Percentiles rank a stretch among this genome's conserved stretches.
phyloP scores from a whole-genome alignment of 2,888 invertebrate species.

The Sabatieria punctata region DNA sequence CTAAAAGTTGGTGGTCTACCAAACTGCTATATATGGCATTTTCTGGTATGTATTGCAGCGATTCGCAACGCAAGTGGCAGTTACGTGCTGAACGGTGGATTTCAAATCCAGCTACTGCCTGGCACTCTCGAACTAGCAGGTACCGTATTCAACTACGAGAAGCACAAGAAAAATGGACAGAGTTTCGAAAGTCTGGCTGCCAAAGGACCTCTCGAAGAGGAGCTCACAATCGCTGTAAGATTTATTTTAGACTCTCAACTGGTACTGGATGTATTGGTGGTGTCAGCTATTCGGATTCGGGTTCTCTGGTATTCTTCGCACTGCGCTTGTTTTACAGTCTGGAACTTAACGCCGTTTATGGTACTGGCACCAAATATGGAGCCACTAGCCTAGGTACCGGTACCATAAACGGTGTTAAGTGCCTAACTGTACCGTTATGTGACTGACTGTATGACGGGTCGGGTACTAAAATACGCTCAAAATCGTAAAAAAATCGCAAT shows the following conservation, averaged over 20 bases:
- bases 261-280: too few species aligned
- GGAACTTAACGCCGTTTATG: too few species aligned
- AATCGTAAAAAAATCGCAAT: too few species aligned
- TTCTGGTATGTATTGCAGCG: constrained; percentile 43
- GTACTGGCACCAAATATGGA: too few species aligned
- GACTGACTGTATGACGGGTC: too few species aligned
- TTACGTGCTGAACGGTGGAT: constrained; percentile 83
- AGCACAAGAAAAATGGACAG: constrained; percentile 58
- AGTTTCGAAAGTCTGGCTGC: constrained; percentile 67
- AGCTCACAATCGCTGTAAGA: constrained; percentile 64
- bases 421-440: too few species aligned
- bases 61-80: constrained; percentile 60
- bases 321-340: too few species aligned
- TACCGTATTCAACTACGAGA: constrained; percentile 67
- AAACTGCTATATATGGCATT: constrained; percentile 1
- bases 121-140: constrained; percentile 60
- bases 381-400: too few species aligned
- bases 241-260: constrained; percentile 19
- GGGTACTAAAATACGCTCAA: too few species aligned
- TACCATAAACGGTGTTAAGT: too few species aligned
- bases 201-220: constrained; percentile 74
- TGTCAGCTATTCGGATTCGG: too few species aligned
- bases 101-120: constrained; percentile 80
- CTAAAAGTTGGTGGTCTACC: neutral
- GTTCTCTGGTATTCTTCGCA: too few species aligned